A percentile compares a stretch with the other conserved stretches of the same genome.
phyloP scores from a whole-genome alignment of 2,113 vertebrate species.

The Sebastes schlegelii region DNA sequence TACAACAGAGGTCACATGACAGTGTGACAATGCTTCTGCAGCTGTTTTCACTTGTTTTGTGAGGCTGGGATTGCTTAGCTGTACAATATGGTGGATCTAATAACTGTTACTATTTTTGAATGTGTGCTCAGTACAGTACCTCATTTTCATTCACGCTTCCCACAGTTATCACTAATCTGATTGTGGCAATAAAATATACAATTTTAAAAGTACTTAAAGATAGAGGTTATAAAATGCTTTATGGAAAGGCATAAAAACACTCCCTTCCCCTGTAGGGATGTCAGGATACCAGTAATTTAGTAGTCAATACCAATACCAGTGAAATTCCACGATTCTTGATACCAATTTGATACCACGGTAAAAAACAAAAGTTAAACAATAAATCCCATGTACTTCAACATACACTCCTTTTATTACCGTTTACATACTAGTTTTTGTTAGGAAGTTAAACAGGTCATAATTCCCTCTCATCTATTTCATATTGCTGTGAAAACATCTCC shows the following conservation, averaged over 20 bases:
- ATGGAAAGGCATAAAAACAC: background rate
- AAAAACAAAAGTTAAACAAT: no score
- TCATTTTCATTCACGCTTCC: constrained; percentile 20
- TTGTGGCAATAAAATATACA: background rate
- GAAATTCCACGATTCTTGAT: no score
- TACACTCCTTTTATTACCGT: no score
- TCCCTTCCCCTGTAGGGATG: background rate
- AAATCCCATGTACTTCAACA: no score
- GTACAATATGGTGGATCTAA: constrained; percentile 21
- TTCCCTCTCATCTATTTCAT: no score
- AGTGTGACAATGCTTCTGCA: constrained; percentile 54
- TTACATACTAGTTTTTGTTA: no score
- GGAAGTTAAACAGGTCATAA: no score
- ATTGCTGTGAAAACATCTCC: no score
- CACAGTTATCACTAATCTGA: background rate
- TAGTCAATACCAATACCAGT: no score
- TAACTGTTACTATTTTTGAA: constrained; percentile 27
- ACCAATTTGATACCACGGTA: no score
- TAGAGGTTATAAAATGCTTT: background rate
- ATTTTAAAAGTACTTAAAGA: constrained; percentile 1
- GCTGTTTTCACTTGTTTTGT: constrained; percentile 37
- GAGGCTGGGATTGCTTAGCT: constrained; percentile 26
- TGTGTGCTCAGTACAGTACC: background rate
- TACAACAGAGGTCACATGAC: constrained; percentile 66
- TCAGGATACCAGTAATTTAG: no score